Percentiles rank a stretch among this genome's conserved stretches.
These are phyloP conservation scores for Hoplostethus atlanticus DNA, from an alignment of 2,797 vertebrate species.

Conservation along the genomic window DNA sequence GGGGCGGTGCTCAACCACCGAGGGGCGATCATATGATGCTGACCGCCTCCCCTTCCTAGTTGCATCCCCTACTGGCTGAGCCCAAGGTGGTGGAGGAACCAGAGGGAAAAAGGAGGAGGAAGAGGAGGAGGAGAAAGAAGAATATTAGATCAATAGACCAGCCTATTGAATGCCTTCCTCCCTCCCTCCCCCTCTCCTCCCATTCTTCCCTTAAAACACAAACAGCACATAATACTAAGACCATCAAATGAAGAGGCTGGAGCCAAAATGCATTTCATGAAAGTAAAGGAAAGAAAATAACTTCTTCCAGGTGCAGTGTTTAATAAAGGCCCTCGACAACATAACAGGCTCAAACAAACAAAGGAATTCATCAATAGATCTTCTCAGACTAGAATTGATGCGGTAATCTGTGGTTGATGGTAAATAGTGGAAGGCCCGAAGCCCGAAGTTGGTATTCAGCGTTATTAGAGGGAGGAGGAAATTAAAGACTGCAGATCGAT, in stretches of 20 bases:
- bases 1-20: constrained; percentile 71
- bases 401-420: constrained; percentile 67
- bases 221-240: background rate
- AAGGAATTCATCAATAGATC: constrained; percentile 71
- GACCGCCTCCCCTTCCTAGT: constrained; percentile 66
- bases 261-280: constrained; percentile 13
- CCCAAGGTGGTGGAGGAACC: constrained; percentile 52
- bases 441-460: constrained; percentile 68
- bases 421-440: constrained; percentile 63
- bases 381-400: constrained; percentile 65
- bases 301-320: constrained; percentile 51
- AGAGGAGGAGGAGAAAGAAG: constrained; percentile 26
- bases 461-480: constrained; percentile 75
- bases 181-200: constrained; percentile 13
- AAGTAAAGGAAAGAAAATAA: constrained; percentile 44
- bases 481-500: constrained; percentile 80
- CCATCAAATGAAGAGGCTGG: constrained; percentile 14
- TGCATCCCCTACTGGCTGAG: constrained; percentile 59
- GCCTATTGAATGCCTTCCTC: constrained; percentile 22
- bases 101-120: constrained; percentile 17
- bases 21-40: constrained; percentile 76
- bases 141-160: constrained; percentile 30
- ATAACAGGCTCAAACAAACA: constrained; percentile 63
- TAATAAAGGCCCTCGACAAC: constrained; percentile 62
- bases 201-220: background rate